Percentiles rank a stretch among this genome's conserved stretches.
Conservation (phyloP, 2,797 vertebrate species). For the Hirundo rustica region DNA sequence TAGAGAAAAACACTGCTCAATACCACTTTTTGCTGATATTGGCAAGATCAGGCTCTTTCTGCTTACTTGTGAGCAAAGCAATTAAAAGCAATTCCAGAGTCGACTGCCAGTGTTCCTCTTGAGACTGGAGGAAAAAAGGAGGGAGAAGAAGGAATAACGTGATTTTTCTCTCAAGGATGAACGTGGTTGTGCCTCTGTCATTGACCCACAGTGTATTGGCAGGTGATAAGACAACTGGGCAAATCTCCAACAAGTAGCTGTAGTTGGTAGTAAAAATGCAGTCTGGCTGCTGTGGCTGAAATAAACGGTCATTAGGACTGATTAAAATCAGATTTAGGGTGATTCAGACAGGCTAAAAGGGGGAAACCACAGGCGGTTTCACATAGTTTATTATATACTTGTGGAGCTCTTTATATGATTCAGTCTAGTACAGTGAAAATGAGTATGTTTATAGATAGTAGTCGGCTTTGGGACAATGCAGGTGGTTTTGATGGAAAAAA, state of each 20-base stretch:
- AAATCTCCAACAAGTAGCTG: conserved; percentile 67
- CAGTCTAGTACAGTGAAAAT: conserved; percentile 26
- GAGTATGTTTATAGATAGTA: conserved; percentile 20
- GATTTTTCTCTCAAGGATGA: conserved; percentile 23
- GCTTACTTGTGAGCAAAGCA: conserved; percentile 19
- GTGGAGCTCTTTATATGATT: conserved; percentile 49
- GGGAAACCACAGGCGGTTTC: conserved; percentile 64
- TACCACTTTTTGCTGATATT: not conserved
- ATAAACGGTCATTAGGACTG: conserved; percentile 74
- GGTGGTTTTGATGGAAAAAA: conserved; percentile 16
- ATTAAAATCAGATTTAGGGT: conserved; percentile 76
- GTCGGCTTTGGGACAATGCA: not conserved
- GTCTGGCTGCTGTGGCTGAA: conserved; percentile 66
- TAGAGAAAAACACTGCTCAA: not conserved
- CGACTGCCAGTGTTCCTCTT: not conserved
- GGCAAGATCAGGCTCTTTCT: conserved; percentile 11
- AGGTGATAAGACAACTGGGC: conserved; percentile 68
- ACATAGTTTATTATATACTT: conserved; percentile 58
- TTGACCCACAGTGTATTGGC: conserved; percentile 40
- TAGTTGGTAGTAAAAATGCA: conserved; percentile 64
- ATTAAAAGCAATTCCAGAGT: conserved; percentile 18
- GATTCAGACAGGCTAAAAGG: conserved; percentile 65
- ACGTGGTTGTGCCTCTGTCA: not conserved
- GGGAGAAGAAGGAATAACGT: not conserved
- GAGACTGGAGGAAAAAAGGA: not conserved